These are phyloP conservation scores for Cheirogaleus major DNA, from an alignment of 2,797 vertebrate genomes.

Conservation along the genomic window DNA sequence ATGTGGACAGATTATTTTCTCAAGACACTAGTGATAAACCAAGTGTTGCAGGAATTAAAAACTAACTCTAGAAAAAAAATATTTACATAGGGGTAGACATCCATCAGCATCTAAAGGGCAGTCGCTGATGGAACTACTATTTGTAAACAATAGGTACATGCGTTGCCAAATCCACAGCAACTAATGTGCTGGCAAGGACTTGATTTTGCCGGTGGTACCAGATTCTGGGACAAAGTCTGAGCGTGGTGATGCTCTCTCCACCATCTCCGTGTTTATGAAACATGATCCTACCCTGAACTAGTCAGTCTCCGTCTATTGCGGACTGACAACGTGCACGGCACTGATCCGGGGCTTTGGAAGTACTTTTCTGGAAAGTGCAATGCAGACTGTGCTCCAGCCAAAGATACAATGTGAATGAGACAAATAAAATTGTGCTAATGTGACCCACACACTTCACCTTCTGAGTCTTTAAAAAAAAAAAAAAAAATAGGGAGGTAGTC, in stretches of 20 bases:
- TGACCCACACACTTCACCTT: background rate
- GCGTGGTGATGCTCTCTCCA: background rate
- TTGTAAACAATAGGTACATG: background rate
- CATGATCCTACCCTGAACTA: background rate
- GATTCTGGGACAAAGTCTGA: background rate
- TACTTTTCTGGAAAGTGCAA: background rate
- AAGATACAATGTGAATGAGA: background rate
- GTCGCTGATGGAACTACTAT: background rate
- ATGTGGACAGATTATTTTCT: conserved; percentile 61
- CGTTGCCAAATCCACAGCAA: background rate
- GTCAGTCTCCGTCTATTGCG: background rate
- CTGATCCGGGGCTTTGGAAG: background rate
- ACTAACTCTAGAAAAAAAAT: conserved; percentile 57
- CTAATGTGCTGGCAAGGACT: background rate
- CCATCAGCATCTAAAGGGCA: background rate
- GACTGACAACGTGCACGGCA: background rate
- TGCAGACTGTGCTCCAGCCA: background rate
- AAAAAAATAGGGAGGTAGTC: background rate
- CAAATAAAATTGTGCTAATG: background rate
- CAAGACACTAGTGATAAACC: conserved; percentile 44
- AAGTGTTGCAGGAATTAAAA: conserved; percentile 33
- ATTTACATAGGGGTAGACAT: conserved; percentile 32
- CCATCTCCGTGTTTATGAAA: background rate
- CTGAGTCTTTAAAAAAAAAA: background rate
- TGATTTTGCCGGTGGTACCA: background rate